Evolutionary conservation across 2,797 vertebrate genomes (phyloP).

Genomic region (Champsocephalus gunnari): DNA sequence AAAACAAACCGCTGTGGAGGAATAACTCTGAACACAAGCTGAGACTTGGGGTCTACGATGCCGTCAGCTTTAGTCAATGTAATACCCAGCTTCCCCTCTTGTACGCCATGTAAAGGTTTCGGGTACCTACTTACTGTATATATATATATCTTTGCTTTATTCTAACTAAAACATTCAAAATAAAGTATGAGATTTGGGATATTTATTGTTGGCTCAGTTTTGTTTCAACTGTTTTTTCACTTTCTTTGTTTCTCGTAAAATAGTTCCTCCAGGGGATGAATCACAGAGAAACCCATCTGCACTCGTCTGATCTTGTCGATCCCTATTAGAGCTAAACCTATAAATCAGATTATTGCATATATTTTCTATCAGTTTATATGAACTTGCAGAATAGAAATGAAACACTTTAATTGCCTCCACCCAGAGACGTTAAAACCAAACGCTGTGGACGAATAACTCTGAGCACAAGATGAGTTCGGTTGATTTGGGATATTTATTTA

Average conservation of each 20-base stretch:
- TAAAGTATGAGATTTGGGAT: not conserved
- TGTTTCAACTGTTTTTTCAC: not conserved
- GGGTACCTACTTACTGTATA: too few species aligned
- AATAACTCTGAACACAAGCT: conserved; percentile 14
- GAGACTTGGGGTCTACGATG: not conserved
- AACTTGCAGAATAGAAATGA: not conserved
- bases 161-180: too few species aligned
- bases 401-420: too few species aligned
- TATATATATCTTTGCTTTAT: too few species aligned
- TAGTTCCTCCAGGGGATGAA: not conserved
- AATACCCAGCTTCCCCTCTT: too few species aligned
- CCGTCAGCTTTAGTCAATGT: too few species aligned
- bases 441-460: conserved; percentile 8
- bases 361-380: too few species aligned
- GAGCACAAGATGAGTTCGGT: conserved; percentile 10
- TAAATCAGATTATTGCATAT: not conserved
- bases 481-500: not conserved
- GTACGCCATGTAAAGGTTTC: too few species aligned
- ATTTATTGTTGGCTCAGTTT: not conserved
- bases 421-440: not conserved
- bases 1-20: conserved; percentile 8
- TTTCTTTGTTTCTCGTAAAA: conserved; percentile 1
- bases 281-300: not conserved
- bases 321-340: not conserved
- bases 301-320: not conserved